Conservation (phyloP, 2,888 invertebrate genomes). For the Meiosimyza platycephala region DNA sequence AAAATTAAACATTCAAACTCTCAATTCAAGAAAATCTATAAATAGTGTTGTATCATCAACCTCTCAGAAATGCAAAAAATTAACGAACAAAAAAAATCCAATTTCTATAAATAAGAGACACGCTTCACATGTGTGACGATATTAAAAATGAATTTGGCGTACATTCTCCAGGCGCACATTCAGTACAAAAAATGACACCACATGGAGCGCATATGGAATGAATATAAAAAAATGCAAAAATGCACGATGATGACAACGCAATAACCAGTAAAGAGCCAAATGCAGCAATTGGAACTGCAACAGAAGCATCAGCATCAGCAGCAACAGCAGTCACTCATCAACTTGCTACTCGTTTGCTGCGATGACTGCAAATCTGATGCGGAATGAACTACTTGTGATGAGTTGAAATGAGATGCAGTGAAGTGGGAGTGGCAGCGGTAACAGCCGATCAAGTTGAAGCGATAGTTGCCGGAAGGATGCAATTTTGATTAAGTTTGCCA, state of each 20-base stretch:
- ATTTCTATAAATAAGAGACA: conserved; percentile 39
- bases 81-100: not conserved
- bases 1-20: too few species aligned
- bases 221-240: not conserved
- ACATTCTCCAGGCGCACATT: conserved; percentile 37
- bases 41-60: too few species aligned
- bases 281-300: conserved; percentile 5
- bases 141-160: conserved; percentile 60
- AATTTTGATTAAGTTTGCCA: too few species aligned
- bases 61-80: not conserved
- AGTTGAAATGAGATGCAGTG: not conserved
- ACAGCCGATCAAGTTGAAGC: too few species aligned
- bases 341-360: not conserved
- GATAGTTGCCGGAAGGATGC: too few species aligned
- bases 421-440: not conserved
- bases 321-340: not conserved
- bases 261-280: not conserved
- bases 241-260: conserved; percentile 1
- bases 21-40: too few species aligned
- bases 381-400: not conserved
- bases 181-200: conserved; percentile 19
- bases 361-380: conserved; percentile 8
- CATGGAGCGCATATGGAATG: conserved; percentile 9
- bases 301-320: conserved; percentile 7
- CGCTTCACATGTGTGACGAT: conserved; percentile 58